phyloP scores from a whole-genome alignment of 2,797 vertebrate species.

The Brachymystax lenok region DNA sequence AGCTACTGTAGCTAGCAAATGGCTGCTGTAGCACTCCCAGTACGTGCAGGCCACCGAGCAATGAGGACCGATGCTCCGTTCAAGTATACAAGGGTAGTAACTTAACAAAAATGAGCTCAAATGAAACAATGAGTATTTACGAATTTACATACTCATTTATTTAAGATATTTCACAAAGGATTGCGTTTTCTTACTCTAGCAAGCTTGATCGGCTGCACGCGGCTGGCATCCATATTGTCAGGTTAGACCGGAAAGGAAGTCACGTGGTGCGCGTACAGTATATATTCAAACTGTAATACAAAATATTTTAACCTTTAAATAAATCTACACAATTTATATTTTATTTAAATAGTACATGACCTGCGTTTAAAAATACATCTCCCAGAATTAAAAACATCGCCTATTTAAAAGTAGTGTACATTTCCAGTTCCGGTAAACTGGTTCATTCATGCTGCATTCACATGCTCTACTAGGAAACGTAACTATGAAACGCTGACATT shows the following conservation, averaged over 20 bases:
- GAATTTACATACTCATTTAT: background rate
- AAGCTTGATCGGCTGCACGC: constrained; percentile 94
- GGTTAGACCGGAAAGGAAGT: constrained; percentile 67
- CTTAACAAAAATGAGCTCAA: background rate
- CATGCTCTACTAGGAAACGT: too few species aligned
- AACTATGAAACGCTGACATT: too few species aligned
- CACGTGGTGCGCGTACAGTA: rapidly evolving
- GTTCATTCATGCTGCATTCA: constrained; percentile 34
- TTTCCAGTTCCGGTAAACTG: constrained; percentile 49
- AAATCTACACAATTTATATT: background rate
- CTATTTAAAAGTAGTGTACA: background rate
- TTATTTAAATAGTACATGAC: background rate
- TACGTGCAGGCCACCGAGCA: background rate
- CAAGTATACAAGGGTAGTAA: background rate
- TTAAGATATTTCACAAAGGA: background rate
- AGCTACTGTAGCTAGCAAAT: background rate
- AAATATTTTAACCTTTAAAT: background rate
- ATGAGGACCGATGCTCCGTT: constrained; percentile 1
- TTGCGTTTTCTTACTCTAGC: constrained; percentile 82
- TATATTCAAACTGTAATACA: constrained; percentile 42
- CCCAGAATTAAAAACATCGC: background rate
- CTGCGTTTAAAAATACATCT: background rate
- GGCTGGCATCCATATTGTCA: constrained; percentile 92
- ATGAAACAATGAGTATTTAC: background rate
- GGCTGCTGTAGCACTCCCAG: background rate